A percentile compares a stretch with the other conserved stretches of the same genome.
Conservation (phyloP, 1,140 invertebrate species). For the Triops cancriformis region DNA sequence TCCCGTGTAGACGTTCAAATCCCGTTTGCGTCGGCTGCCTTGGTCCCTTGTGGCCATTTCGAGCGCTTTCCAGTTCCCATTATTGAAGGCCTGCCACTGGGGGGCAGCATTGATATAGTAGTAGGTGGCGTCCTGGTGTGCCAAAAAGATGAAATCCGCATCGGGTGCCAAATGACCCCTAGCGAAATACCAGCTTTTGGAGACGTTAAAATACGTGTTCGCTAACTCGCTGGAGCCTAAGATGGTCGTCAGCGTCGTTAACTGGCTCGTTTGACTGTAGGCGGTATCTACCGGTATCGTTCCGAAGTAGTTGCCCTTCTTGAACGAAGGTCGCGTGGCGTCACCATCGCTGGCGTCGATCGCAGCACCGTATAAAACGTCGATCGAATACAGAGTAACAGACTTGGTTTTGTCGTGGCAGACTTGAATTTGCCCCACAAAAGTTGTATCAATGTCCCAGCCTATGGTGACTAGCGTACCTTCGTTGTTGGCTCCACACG, state of each 20-base stretch:
- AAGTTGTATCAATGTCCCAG: constrained; percentile 16
- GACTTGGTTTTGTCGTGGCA: constrained; percentile 17
- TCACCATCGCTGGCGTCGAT: constrained; percentile 19
- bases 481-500: constrained; percentile 6
- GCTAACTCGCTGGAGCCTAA: not conserved
- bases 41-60: constrained; percentile 22
- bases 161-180: constrained; percentile 33
- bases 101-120: constrained; percentile 34
- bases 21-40: constrained; percentile 28
- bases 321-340: constrained; percentile 17
- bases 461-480: constrained; percentile 23
- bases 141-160: constrained; percentile 32
- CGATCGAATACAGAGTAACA: not conserved
- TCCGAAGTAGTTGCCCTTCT: constrained; percentile 7
- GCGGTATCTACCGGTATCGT: not conserved
- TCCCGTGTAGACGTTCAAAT: constrained; percentile 49
- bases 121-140: constrained; percentile 33
- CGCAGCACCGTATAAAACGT: constrained; percentile 1
- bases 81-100: constrained; percentile 34
- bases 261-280: constrained; percentile 21
- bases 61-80: constrained; percentile 30
- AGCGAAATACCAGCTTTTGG: constrained; percentile 30
- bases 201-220: constrained; percentile 14
- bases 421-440: constrained; percentile 13
- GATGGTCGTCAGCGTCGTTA: not conserved